Evolutionary conservation across 2,888 invertebrate genomes (phyloP), one percentile per base, ranked within the genome.

Genomic region (Gibbula magus): DNA sequence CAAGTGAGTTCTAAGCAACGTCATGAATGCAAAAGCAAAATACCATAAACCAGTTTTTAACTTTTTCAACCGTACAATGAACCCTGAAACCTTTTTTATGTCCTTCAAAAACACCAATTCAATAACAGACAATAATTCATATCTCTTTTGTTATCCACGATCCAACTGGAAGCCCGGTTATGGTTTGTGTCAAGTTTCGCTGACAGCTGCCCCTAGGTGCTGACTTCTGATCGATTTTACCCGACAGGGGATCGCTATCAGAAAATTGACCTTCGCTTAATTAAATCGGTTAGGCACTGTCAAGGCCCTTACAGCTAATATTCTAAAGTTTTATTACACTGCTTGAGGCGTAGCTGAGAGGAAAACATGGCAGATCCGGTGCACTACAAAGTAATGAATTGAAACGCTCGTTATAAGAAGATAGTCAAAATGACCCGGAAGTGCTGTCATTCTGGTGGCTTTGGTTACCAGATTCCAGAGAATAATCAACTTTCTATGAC

Each of bases 231-330:
- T 61, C 25, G 61, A 61, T 61, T 61, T 61, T 61, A 61, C 61
- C 29, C 29, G 16, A 61, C 25, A 61, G 61, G 61, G 29, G 29
- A 25, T 61, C 29, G 13, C 25, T 61, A 61, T 61, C 61, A 61
- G 61, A 61, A 61, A 61, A 61, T 61, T 29, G 61, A 22, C 61
- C 61, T 29, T 61, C 61, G 61, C 29, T 61, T 61, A 61, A 61
- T 61, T 25, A 61, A 61, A 29, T 61, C 61, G 61, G 25, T 61
- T 61, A 61, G 61, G 61, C 61, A 29, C 61, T 61, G 61, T 25
- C 25, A n/a, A 29, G 29, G 25, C 29, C 61, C 61, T 22, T 25
- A 29, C 61, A 61, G 61, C 61, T 61, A 61, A 61, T 61, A 61
- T 61, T 61, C 61, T 61, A 29, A 25, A 61, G 61, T 61, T 61